Base-by-base conservation (phyloP, 2,113 vertebrate genomes). In the Rhynchomys soricoides region DNA sequence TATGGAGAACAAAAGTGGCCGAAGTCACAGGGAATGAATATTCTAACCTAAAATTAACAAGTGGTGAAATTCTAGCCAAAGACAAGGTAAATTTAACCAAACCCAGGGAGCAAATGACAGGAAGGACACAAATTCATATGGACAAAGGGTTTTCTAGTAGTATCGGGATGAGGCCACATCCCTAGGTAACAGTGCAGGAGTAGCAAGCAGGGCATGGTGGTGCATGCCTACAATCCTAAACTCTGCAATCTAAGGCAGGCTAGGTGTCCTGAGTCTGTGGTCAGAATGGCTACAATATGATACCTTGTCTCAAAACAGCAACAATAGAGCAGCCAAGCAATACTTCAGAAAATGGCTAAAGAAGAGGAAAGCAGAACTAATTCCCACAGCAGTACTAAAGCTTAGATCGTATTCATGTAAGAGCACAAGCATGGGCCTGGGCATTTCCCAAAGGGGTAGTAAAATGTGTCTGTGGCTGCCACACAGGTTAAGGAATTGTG, bases 41-140 rank as follows among this genome's bases (percentile, higher is more conserved):
- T 73, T 78, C 24, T 52, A 19, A 37, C 15, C 11, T 83, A 19
- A 64, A 34, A 50, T 43, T n/a, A 55, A 66, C 70, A 78, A 66
- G 22, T 87, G 17, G 86, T 82, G 3, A 83, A 87, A 90, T 74
- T 87, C 62, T 88, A 34, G 12, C 29, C 55, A 85, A 90, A 92
- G 57, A 15, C 29, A 74, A 8, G 81, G 26, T 89, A 70, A 90
- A 86, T 62, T 64, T 48, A 85, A 22, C 3, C 34, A 83, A 71
- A 90, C 52, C 6, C 13, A 37, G 68, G 29, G 87, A 93, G 64
- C 77, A 48, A 48, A 2, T 68, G 24, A 78, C 68, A 88, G 9
- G 81, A 70, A 57, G 26, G 10, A 86, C 55, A 59, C 7, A 34
- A 17, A 74, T 50, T n/a, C 71, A 21, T 7, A n/a, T 43, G 1